A percentile compares a stretch with the other conserved stretches of the same genome.
Conservation (phyloP, 2,797 vertebrate genomes). For the Glyptemys insculpta region DNA sequence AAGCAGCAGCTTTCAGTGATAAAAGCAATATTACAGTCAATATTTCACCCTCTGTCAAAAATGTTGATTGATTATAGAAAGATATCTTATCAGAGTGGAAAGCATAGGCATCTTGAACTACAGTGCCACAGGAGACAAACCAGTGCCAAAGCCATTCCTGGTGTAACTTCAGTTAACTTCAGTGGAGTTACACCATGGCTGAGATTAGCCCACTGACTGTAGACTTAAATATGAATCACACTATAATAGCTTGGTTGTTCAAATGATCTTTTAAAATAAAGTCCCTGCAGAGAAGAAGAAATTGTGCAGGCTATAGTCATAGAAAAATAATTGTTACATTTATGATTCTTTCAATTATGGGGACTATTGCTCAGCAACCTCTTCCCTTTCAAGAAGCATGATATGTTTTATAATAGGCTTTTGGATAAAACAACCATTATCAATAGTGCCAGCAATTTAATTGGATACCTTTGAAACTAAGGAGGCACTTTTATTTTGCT, state of each 20-base stretch:
- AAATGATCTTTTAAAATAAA: slow-evolving; percentile 72
- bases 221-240: slow-evolving; percentile 71
- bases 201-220: slow-evolving; percentile 66
- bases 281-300: slow-evolving; percentile 78
- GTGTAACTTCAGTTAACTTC: slow-evolving; percentile 34
- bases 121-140: slow-evolving; percentile 27
- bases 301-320: slow-evolving; percentile 73
- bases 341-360: slow-evolving; percentile 76
- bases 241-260: slow-evolving; percentile 65
- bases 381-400: slow-evolving; percentile 71
- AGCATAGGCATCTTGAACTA: slow-evolving; percentile 36
- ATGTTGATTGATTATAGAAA: slow-evolving; percentile 48
- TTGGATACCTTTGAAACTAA: slow-evolving; percentile 64
- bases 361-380: slow-evolving; percentile 58
- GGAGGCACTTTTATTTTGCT: slow-evolving; percentile 52
- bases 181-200: background rate
- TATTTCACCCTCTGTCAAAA: slow-evolving; percentile 53
- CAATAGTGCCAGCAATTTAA: slow-evolving; percentile 70
- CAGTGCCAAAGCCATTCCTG: slow-evolving; percentile 28
- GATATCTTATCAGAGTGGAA: slow-evolving; percentile 41
- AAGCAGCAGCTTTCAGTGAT: slow-evolving; percentile 18
- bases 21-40: slow-evolving; percentile 45
- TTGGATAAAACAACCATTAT: slow-evolving; percentile 74
- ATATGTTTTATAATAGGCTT: slow-evolving; percentile 72
- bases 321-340: slow-evolving; percentile 77